Conservation (phyloP, 2,888 invertebrate species). For the Boloria euphrosyne region DNA sequence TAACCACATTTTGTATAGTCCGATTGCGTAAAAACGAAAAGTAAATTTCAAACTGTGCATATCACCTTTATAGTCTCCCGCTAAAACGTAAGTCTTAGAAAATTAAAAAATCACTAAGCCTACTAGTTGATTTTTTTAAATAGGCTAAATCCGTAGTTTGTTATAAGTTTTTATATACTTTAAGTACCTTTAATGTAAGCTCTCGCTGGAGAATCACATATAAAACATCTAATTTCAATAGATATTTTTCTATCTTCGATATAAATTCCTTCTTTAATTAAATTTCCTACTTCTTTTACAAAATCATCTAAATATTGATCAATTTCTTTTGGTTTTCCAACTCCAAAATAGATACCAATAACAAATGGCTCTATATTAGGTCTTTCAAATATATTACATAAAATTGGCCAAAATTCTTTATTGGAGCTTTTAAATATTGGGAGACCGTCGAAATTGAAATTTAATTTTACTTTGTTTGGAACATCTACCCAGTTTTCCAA, state of each 20-base stretch:
- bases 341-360: slow-evolving; percentile 29
- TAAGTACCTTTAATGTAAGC: slow-evolving; percentile 30
- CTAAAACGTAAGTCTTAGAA: too few relatives aligned
- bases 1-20: too few relatives aligned
- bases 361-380: slow-evolving; percentile 25
- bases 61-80: too few relatives aligned
- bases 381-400: slow-evolving; percentile 31
- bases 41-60: too few relatives aligned
- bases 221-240: slow-evolving; percentile 21
- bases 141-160: too few relatives aligned
- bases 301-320: slow-evolving; percentile 23
- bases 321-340: slow-evolving; percentile 26
- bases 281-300: slow-evolving; percentile 2
- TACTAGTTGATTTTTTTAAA: too few relatives aligned
- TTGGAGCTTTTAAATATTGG: slow-evolving; percentile 35
- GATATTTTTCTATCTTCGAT: too few relatives aligned
- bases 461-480: slow-evolving; percentile 24
- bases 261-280: too few relatives aligned
- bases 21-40: too few relatives aligned
- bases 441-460: slow-evolving; percentile 33
- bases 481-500: slow-evolving; percentile 10
- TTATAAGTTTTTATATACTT: slow-evolving; percentile 11
- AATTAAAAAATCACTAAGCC: too few relatives aligned
- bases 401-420: slow-evolving; percentile 35
- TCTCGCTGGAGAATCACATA: slow-evolving; percentile 35